These are phyloP conservation scores for Atethmia centrago DNA, from an alignment of 2,888 invertebrate genomes.

Conservation along the genomic window DNA sequence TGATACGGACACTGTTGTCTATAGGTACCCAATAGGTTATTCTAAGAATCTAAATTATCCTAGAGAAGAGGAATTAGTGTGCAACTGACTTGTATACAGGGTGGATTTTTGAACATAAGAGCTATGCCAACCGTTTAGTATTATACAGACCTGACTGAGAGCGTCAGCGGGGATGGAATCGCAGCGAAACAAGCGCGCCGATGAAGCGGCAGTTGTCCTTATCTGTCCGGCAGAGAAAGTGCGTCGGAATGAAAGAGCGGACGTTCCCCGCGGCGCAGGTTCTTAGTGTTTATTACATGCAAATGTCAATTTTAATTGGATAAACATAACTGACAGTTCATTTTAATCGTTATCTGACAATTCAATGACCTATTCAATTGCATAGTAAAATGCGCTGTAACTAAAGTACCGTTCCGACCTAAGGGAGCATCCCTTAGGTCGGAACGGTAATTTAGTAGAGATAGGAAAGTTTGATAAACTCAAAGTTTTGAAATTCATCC, in stretches of 20 bases:
- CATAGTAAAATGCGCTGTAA: neutral
- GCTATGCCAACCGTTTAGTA: slow-evolving; percentile 10
- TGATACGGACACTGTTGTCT: slow-evolving; percentile 30
- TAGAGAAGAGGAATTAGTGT: slow-evolving; percentile 22
- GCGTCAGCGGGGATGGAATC: neutral
- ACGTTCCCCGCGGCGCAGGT: neutral
- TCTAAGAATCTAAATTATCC: slow-evolving; percentile 25
- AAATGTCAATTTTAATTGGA: neutral
- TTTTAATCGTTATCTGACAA: neutral
- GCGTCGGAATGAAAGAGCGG: neutral
- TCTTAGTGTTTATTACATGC: neutral
- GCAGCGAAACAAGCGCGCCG: neutral
- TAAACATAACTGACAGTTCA: neutral
- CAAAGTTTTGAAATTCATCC: neutral
- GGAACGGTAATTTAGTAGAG: slow-evolving; percentile 4
- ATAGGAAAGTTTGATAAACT: slow-evolving; percentile 5
- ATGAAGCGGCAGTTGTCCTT: neutral
- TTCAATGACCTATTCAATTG: neutral
- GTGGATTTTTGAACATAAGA: slow-evolving; percentile 18
- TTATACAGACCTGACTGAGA: slow-evolving; percentile 11
- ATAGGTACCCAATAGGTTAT: slow-evolving; percentile 27
- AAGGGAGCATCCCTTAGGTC: slow-evolving; percentile 12
- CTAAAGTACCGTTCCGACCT: no score
- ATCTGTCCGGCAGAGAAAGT: neutral
- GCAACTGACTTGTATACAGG: slow-evolving; percentile 27